Base-by-base conservation (phyloP, 2,888 invertebrate genomes). In the Troglohyphantes excavatus region DNA sequence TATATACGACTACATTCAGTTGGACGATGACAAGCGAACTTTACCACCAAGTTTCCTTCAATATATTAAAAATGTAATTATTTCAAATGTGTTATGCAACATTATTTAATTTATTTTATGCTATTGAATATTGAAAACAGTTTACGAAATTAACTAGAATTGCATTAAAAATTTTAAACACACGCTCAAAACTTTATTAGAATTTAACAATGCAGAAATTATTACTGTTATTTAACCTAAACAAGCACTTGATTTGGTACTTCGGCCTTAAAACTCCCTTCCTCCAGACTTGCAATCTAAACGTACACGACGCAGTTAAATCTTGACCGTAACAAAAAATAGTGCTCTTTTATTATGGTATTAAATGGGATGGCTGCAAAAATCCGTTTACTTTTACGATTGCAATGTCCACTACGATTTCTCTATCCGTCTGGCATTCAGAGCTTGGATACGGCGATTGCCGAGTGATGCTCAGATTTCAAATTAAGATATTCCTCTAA, bases 341-440 rank as follows among this genome's bases (percentile, higher is more conserved):
- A 75, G 29, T 21, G 53, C 84, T 53, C 29, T 84, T 84, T 84
- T 84, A 75, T 43, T n/a, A 33, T 3, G 23, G 75, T 39, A 75
- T 75, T 84, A 67, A 63, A 63, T 46, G 63, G 72, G 65, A 2
- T 11, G 11, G 21, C 53, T 53, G 23, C 26, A 39, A 65, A 27
- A 39, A 53, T 11, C 39, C 63, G 63, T 78, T 75, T 59, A 29
- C 75, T 75, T 75, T 78, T 78, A 78, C 65, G 65, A 65, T 78
- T 61, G 39, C 33, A 63, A 65, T 17, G 33, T 7, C 46, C 46
- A 17, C 29, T n/a, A n/a, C n/a, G n/a, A n/a, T n/a, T n/a, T n/a
- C n/a, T n/a, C n/a, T 26, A 23, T 46, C 26, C 13, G 53, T 6
- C 26, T 23, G 6, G 26, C 46, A n/a, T 21, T 19, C 46, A n/a